Evolutionary conservation across 2,113 vertebrate genomes (phyloP).

Genomic region (Pholis gunnellus): DNA sequence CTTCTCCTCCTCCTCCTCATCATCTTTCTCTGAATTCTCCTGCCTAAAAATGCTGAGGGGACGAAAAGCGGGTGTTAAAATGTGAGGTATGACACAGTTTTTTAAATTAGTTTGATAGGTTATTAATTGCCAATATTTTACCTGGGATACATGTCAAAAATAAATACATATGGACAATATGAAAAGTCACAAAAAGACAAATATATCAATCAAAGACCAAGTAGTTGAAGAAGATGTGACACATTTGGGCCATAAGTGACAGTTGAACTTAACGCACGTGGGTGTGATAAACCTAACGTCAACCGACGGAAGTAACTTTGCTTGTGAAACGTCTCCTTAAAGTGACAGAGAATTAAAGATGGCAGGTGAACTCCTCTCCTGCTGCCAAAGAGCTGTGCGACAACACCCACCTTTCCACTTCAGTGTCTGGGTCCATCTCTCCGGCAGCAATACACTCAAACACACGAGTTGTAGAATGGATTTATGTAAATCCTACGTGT

Average conservation of each 20-base stretch:
- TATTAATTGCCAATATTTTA: neutral
- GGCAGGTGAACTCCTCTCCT: neutral
- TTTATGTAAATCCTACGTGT: neutral
- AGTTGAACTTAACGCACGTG: neutral
- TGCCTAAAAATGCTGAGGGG: neutral
- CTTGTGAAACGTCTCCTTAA: neutral
- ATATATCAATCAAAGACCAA: neutral
- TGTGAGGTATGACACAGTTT: neutral
- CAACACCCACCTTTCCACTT: conserved; percentile 48
- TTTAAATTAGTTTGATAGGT: neutral
- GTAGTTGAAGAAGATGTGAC: neutral
- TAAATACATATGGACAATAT: too few relatives aligned
- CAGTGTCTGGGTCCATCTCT: conserved; percentile 40
- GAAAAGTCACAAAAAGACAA: neutral
- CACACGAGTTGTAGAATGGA: rapidly evolving
- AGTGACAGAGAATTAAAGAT: neutral
- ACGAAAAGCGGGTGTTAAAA: neutral
- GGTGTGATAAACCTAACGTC: neutral
- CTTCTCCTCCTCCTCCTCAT: conserved; percentile 17
- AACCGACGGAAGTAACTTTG: neutral
- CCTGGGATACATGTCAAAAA: neutral
- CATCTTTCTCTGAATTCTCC: neutral
- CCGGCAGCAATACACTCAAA: neutral
- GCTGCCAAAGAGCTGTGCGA: too few relatives aligned
- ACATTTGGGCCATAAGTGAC: neutral